phyloP scores from a whole-genome alignment of 2,797 vertebrate species.

The Telmatherina bonti region DNA sequence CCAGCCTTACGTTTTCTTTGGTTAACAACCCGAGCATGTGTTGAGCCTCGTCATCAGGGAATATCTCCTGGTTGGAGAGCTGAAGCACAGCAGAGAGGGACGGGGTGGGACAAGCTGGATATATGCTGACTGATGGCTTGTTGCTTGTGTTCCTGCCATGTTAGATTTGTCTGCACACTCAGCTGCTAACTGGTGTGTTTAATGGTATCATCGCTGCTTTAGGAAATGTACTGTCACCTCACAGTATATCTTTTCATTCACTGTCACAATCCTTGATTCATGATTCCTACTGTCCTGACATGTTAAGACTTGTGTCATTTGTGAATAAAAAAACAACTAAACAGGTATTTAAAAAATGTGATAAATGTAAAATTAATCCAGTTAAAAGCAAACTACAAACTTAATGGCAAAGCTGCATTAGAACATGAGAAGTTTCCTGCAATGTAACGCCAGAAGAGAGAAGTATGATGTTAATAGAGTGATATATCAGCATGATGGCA shows the following conservation, averaged over 20 bases:
- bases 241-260: slow-evolving; percentile 17
- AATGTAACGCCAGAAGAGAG: no score
- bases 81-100: no score
- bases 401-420: neutral
- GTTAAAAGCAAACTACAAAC: neutral
- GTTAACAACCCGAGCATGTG: neutral
- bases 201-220: neutral
- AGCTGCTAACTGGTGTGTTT: neutral
- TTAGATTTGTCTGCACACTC: neutral
- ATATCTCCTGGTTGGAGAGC: no score
- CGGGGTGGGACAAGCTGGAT: neutral
- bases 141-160: neutral
- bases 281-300: slow-evolving; percentile 12
- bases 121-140: neutral
- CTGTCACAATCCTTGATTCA: slow-evolving; percentile 8
- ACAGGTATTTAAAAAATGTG: neutral
- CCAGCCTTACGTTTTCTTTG: neutral
- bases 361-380: neutral
- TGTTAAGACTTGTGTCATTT: neutral
- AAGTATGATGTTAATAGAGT: no score
- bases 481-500: no score
- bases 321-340: neutral
- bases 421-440: neutral
- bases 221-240: slow-evolving; percentile 5
- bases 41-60: neutral